A percentile compares a stretch with the other conserved stretches of the same genome.
phyloP scores from a whole-genome alignment of 2,888 invertebrate species.

The Euzophera pinguis region DNA sequence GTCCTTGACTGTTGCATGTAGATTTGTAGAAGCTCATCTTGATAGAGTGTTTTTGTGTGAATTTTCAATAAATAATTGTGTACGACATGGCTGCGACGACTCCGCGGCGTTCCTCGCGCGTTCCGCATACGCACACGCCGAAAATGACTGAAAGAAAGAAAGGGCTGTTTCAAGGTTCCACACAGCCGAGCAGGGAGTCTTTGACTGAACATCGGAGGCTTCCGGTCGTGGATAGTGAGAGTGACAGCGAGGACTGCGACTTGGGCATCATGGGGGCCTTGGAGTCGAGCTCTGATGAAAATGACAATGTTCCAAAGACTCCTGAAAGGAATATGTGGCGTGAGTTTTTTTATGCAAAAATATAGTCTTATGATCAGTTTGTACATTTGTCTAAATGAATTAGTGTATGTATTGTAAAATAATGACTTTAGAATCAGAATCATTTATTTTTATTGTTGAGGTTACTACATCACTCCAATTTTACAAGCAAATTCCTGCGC shows the following conservation, averaged over 20 bases:
- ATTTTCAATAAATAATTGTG: slow-evolving; percentile 28
- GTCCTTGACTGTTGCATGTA: slow-evolving; percentile 24
- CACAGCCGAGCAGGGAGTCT: slow-evolving; percentile 50
- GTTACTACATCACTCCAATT: no score
- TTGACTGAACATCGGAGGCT: slow-evolving; percentile 62
- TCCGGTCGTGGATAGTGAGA: slow-evolving; percentile 69
- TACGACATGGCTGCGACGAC: slow-evolving; percentile 59
- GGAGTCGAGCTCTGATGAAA: slow-evolving; percentile 72
- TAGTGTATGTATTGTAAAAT: no score
- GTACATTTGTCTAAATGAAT: no score
- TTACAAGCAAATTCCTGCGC: no score
- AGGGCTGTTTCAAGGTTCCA: slow-evolving; percentile 76
- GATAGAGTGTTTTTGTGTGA: slow-evolving; percentile 27
- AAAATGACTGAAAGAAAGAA: slow-evolving; percentile 82
- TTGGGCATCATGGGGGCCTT: slow-evolving; percentile 80
- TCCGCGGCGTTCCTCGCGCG: slow-evolving; percentile 60
- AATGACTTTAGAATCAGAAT: no score
- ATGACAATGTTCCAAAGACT: slow-evolving; percentile 57
- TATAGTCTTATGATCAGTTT: neutral
- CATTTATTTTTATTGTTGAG: no score
- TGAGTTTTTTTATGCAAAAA: slow-evolving; percentile 39
- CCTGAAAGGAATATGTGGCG: slow-evolving; percentile 57
- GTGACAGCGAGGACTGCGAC: slow-evolving; percentile 75
- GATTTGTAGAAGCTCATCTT: slow-evolving; percentile 22
- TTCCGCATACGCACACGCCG: slow-evolving; percentile 72